These are phyloP conservation scores for Eidolon dupreanum DNA, from an alignment of 2,797 vertebrate genomes.

Conservation along the genomic window DNA sequence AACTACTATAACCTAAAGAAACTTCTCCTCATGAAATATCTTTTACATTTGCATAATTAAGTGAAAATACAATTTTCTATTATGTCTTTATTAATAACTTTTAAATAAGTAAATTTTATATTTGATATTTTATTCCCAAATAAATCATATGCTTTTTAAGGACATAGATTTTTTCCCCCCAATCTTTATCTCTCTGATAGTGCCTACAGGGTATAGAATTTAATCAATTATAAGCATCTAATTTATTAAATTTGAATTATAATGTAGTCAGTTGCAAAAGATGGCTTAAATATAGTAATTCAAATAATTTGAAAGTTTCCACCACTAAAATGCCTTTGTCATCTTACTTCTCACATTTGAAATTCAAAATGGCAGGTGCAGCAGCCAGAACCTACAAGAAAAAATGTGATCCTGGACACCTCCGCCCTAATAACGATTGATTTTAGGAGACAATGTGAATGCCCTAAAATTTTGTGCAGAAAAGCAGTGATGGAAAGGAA, in stretches of 20 bases:
- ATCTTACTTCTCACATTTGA: neutral
- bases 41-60: neutral
- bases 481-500: neutral
- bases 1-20: neutral
- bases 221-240: neutral
- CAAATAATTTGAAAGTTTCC: slow-evolving; percentile 22
- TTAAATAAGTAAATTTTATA: slow-evolving; percentile 1
- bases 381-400: neutral
- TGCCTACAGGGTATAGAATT: neutral
- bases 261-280: neutral
- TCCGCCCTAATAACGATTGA: neutral
- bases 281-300: slow-evolving; percentile 17
- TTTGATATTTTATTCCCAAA: neutral
- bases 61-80: neutral
- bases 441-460: neutral
- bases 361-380: slow-evolving; percentile 12
- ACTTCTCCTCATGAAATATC: neutral
- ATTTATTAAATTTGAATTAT: slow-evolving; percentile 19
- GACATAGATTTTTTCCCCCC: neutral
- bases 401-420: neutral
- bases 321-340: neutral
- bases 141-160: neutral
- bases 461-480: neutral
- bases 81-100: neutral
- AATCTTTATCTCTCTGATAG: neutral